A percentile compares a stretch with the other conserved stretches of the same genome.
Evolutionary conservation across 1,140 invertebrate genomes (phyloP).

Genomic region (Ditylenchus dipsaci): DNA sequence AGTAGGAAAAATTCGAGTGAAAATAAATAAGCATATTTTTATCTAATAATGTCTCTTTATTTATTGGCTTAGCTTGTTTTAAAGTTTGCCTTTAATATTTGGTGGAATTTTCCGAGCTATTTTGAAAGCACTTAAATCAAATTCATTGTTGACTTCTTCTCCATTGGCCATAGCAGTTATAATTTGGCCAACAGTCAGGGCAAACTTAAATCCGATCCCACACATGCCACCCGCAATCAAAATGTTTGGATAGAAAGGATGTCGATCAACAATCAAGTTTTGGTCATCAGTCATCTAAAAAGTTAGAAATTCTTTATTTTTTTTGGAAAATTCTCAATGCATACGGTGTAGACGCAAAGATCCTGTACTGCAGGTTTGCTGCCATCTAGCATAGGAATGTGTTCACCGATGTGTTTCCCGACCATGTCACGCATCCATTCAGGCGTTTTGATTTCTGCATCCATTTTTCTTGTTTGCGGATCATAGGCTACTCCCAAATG

Average conservation of each 20-base stretch:
- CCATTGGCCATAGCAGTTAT: constrained; percentile 25
- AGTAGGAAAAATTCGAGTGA: too few species aligned
- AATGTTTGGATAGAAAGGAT: constrained; percentile 40
- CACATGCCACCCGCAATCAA: constrained; percentile 46
- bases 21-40: too few species aligned
- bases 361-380: constrained; percentile 17
- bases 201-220: constrained; percentile 52
- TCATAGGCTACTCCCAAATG: constrained; percentile 5
- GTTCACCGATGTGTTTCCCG: constrained; percentile 34
- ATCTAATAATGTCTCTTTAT: too few species aligned
- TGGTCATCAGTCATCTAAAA: constrained; percentile 44
- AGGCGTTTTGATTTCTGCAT: constrained; percentile 7
- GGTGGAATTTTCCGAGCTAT: background rate
- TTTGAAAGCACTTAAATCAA: background rate
- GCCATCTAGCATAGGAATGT: constrained; percentile 38
- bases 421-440: constrained; percentile 5
- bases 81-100: constrained; percentile 1
- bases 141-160: background rate
- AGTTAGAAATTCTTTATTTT: background rate
- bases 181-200: constrained; percentile 37
- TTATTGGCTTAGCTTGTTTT: too few species aligned
- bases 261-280: constrained; percentile 43
- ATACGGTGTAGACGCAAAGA: constrained; percentile 47
- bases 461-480: constrained; percentile 1
- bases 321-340: background rate